Base-by-base conservation (phyloP, 2,113 vertebrate genomes). In the Mohoua ochrocephala region DNA sequence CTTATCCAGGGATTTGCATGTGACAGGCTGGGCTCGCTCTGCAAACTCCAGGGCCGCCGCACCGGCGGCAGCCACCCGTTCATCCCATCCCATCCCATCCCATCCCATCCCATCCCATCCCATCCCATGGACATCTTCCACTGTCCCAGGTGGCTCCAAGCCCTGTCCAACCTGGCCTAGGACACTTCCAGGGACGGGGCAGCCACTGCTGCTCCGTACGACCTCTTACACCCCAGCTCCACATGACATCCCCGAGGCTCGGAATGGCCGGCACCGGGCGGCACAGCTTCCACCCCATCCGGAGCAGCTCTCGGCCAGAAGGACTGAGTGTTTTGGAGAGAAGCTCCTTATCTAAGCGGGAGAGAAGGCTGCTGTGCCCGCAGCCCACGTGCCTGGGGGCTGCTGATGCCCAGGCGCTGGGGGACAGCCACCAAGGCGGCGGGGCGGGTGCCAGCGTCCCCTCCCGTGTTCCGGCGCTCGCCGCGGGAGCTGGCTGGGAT, bases 1-100 rank as follows among this genome's bases (percentile, higher is more conserved):
- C 93, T 88, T 22, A 73, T 23, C 71, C 7, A 0, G 31, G 13
- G n/a, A 77, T 97, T 96, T 95, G 92, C 95, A 86, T 95, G 88
- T 14, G 82, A 63, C 93, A 83, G 85, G 90, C 93, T 74, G 35
- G 78, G 85, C 94, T 94, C 0, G 78, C 93, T 93, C 89, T 54
- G 84, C 93, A 30, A 82, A 91, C 87, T 33, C 50, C 0, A 10
- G 45, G 2, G 47, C 84, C 7, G 27, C 57, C 0, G 1, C 2
- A 33, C 81, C 15, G 28, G 71, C 14, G 4, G 44, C 33, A 10
- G 71, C 37, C 31, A 5, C 12, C 49, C 11, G 10, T 63, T 7
- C 20, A 60, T 39, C n/a, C 10, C 47, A 23, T 27, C 3, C n/a
- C 45, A 69, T 17, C 27, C 52, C 33, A 37, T 16, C 5, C 60